These are phyloP conservation scores for Mythimna pallens DNA, from an alignment of 2,888 invertebrate species.

Conservation along the genomic window DNA sequence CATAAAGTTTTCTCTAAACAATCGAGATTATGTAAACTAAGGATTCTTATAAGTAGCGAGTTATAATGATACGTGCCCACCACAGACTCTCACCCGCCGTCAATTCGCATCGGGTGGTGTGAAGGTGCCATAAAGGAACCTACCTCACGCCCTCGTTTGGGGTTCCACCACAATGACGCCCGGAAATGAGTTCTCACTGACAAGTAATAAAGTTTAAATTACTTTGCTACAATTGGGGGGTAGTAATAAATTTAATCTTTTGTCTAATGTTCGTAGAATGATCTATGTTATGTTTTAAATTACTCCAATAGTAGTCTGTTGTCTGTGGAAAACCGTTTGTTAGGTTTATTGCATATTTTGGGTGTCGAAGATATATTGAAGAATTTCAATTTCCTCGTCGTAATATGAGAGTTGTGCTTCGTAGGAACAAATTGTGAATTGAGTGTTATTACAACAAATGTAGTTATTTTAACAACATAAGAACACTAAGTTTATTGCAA, in stretches of 20 bases:
- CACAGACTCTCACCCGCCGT: neutral
- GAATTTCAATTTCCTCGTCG: constrained; percentile 33
- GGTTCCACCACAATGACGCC: constrained; percentile 9
- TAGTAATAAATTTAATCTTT: constrained; percentile 65
- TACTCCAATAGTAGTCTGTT: constrained; percentile 33
- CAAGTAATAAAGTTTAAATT: constrained; percentile 49
- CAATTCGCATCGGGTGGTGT: constrained; percentile 35
- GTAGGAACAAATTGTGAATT: neutral
- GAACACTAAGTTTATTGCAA: neutral
- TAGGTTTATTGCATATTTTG: constrained; percentile 52
- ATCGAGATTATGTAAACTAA: neutral
- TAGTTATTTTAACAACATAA: neutral
- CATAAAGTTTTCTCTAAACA: neutral
- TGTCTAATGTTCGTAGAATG: constrained; percentile 60
- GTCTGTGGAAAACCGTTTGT: constrained; percentile 14
- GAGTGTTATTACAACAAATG: neutral
- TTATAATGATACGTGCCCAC: neutral
- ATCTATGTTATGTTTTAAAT: constrained; percentile 58
- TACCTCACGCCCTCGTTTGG: constrained; percentile 5
- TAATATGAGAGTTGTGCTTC: constrained; percentile 15
- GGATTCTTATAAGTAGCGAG: neutral
- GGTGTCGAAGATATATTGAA: constrained; percentile 25
- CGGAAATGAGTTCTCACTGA: constrained; percentile 39
- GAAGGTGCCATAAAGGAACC: constrained; percentile 31
- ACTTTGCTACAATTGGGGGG: constrained; percentile 19